A percentile compares a stretch with the other conserved stretches of the same genome.
These are phyloP conservation scores for Drosophila carrolli DNA, from an alignment of 1,140 invertebrate species.

Conservation along the genomic window DNA sequence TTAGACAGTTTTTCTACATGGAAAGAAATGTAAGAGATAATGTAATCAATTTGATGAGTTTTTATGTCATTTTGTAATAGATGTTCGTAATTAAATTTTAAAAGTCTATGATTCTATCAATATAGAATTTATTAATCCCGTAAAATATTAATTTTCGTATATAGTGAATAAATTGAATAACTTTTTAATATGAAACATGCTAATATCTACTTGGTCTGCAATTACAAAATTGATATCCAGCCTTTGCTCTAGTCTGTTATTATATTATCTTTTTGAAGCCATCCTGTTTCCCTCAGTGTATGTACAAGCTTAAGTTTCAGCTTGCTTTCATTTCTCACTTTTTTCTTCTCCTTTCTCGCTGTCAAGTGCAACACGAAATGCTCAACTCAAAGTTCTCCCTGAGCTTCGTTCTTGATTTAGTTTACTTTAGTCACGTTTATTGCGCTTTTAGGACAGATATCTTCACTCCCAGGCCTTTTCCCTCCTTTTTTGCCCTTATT, in stretches of 20 bases:
- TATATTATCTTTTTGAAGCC: too few relatives aligned
- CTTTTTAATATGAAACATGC: too few relatives aligned
- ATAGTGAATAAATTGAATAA: too few relatives aligned
- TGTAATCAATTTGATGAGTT: too few relatives aligned
- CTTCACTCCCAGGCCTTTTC: neutral
- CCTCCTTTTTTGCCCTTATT: too few relatives aligned
- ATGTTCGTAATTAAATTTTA: too few relatives aligned
- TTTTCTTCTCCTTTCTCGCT: slow-evolving; percentile 6
- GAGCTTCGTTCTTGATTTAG: slow-evolving; percentile 48
- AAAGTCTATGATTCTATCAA: too few relatives aligned
- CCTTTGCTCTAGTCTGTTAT: neutral
- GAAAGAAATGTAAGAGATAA: too few relatives aligned
- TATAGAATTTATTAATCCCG: too few relatives aligned
- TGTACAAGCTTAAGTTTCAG: slow-evolving; percentile 3
- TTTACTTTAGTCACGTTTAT: slow-evolving; percentile 60
- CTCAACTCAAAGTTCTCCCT: slow-evolving; percentile 38
- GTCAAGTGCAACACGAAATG: slow-evolving; percentile 52
- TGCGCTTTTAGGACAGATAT: slow-evolving; percentile 50
- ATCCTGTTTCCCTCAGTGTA: slow-evolving; percentile 9
- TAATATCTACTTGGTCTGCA: neutral
- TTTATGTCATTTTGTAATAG: too few relatives aligned
- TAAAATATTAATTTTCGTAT: too few relatives aligned
- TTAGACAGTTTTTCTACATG: too few relatives aligned
- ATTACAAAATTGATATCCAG: neutral
- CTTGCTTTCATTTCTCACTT: neutral